Evolutionary conservation across 2,888 invertebrate species (phyloP).

Genomic region (Cosmia trapezina): DNA sequence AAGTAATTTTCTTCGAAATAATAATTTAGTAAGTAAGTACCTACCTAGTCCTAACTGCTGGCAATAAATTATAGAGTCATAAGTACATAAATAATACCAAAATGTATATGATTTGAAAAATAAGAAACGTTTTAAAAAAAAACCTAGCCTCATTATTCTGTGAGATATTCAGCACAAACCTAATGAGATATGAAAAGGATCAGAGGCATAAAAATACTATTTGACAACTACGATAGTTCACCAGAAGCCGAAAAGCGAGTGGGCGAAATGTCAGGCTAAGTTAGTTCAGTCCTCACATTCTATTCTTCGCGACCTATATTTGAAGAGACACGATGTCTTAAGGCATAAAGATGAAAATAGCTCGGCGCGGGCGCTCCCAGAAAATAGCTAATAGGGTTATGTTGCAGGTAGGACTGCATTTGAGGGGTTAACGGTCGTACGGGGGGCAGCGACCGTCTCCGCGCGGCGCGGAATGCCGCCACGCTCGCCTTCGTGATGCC

Average conservation of each 20-base stretch:
- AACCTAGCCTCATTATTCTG: neutral
- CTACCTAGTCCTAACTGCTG: neutral
- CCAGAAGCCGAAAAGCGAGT: slow-evolving; percentile 5
- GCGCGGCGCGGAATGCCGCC: slow-evolving; percentile 28
- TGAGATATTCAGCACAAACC: neutral
- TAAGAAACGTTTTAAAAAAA: neutral
- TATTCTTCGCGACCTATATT: slow-evolving; percentile 54
- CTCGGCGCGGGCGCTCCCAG: slow-evolving; percentile 8
- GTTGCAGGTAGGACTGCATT: slow-evolving; percentile 59
- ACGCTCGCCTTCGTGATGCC: slow-evolving; percentile 36
- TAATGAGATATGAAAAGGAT: slow-evolving; percentile 14
- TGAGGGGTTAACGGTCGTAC: slow-evolving; percentile 60
- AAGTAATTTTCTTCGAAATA: neutral
- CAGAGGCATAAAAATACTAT: slow-evolving; percentile 16
- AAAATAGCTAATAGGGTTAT: slow-evolving; percentile 54
- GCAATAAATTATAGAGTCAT: neutral
- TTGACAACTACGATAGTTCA: slow-evolving; percentile 15
- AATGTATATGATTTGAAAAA: neutral
- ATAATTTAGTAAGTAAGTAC: neutral
- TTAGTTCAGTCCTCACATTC: slow-evolving; percentile 22
- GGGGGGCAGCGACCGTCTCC: slow-evolving; percentile 53
- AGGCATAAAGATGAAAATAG: slow-evolving; percentile 50
- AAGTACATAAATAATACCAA: neutral
- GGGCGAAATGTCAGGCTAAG: neutral
- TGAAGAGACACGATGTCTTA: slow-evolving; percentile 40